Percentiles rank a stretch among this genome's conserved stretches.
These are phyloP conservation scores for Nowickia ferox DNA, from an alignment of 2,888 invertebrate genomes.

Conservation along the genomic window DNA sequence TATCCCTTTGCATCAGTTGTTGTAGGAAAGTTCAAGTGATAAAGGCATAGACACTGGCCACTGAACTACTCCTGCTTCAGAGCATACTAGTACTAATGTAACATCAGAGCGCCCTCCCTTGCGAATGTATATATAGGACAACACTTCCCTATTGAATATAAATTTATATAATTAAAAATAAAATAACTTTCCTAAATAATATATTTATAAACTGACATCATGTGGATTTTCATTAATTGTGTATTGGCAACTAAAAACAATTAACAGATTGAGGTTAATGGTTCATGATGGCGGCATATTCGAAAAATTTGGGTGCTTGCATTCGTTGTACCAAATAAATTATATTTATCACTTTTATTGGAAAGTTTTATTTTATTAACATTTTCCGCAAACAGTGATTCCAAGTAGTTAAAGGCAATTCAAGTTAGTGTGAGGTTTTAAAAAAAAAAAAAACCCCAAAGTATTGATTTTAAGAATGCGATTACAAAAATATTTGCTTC, in stretches of 20 bases:
- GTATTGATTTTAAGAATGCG: slow-evolving; percentile 60
- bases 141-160: no score
- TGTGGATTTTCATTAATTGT: slow-evolving; percentile 8
- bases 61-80: no score
- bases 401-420: slow-evolving; percentile 11
- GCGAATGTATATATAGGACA: no score
- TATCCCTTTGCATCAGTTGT: no score
- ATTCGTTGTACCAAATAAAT: no score
- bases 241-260: slow-evolving; percentile 30
- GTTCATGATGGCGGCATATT: slow-evolving; percentile 22
- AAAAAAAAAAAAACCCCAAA: neutral
- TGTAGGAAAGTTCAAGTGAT: no score
- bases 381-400: neutral
- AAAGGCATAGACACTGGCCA: no score
- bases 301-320: no score
- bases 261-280: slow-evolving; percentile 69
- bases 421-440: neutral
- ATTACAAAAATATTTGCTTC: slow-evolving; percentile 38
- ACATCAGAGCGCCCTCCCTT: no score
- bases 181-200: neutral
- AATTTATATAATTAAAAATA: slow-evolving; percentile 4
- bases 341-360: no score
- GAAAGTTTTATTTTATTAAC: neutral
- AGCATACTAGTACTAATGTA: no score
- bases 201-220: neutral